These are phyloP conservation scores for Oryzias melastigma DNA, from an alignment of 2,113 vertebrate genomes.

Conservation along the genomic window DNA sequence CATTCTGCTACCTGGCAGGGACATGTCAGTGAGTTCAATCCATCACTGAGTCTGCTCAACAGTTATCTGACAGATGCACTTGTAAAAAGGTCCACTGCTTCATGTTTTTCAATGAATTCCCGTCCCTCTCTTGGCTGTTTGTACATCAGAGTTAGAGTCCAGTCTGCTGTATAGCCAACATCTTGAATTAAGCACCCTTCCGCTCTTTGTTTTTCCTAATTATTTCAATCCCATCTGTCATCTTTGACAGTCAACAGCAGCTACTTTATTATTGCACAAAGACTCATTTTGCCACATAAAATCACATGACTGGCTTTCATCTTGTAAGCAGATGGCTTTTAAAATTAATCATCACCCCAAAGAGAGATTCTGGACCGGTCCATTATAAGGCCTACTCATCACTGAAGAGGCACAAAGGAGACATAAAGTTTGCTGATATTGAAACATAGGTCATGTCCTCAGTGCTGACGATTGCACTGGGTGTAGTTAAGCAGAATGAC, in stretches of 20 bases:
- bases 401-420: conserved; percentile 17
- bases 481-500: conserved; percentile 59
- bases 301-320: conserved; percentile 24
- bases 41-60: conserved; percentile 46
- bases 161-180: conserved; percentile 37
- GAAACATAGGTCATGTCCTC: conserved; percentile 59
- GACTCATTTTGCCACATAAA: conserved; percentile 28
- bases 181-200: conserved; percentile 39
- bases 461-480: conserved; percentile 49
- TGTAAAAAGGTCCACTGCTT: conserved; percentile 63
- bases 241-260: conserved; percentile 40
- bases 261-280: conserved; percentile 25
- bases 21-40: conserved; percentile 57
- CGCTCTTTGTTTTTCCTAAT: conserved; percentile 28
- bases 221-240: conserved; percentile 44
- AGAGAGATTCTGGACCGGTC: conserved; percentile 5
- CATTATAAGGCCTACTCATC: conserved; percentile 7
- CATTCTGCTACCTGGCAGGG: conserved; percentile 59
- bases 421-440: conserved; percentile 60
- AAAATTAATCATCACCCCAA: conserved; percentile 24
- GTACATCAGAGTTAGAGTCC: conserved; percentile 61
- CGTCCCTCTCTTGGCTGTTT: conserved; percentile 53
- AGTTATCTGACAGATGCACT: conserved; percentile 63
- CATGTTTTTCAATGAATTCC: conserved; percentile 69
- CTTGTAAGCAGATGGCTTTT: conserved; percentile 39